Evolutionary conservation across 2,797 vertebrate genomes (phyloP), one percentile per base, ranked within the genome.

Genomic region (Melanotaenia pygmaea): DNA sequence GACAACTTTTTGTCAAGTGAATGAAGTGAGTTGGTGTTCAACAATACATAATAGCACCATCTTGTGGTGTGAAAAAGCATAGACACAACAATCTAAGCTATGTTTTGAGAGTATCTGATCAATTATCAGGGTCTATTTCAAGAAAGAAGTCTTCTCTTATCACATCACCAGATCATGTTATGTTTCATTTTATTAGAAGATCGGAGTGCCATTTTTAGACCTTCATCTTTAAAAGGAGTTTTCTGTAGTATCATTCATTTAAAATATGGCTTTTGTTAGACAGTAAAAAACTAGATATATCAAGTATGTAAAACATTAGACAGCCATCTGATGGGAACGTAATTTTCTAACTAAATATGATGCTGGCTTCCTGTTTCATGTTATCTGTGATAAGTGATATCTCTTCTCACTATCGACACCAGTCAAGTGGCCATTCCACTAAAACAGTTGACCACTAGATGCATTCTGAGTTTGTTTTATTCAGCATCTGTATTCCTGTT

Each of bases 1-100:
- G 20, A 28, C 34, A 30, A 12, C 1, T 18, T 30, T 62, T 12
- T 30, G 40, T 45, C 1, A 38, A 30, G n/a, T 13, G 28, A 20
- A 22, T 43, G 2, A 6, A 38, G 20, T 20, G 30, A 63, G 40
- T 2, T 30, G 54, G 30, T 24, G 6, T 24, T 69, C 0, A 47
- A 38, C 56, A 61, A 16, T 18, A 72, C 16, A 73, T 12, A 51
- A 73, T 65, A 37, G 22, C 74, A 30, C 88, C 88, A 81, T 51
- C 84, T 82, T 68, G 85, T 90, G 86, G 86, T 40, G 26, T 5
- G 4, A 35, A 9, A 22, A 38, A 12, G 60, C 34, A 85, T 1
- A 24, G 37, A 59, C 58, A 69, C 35, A 20, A 51, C 0, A 72
- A 53, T 22, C 34, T 38, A 30, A 66, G 51, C 13, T 14, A 47